These are phyloP conservation scores for Ametastegia equiseti DNA, from an alignment of 2,888 invertebrate species.

Conservation along the genomic window DNA sequence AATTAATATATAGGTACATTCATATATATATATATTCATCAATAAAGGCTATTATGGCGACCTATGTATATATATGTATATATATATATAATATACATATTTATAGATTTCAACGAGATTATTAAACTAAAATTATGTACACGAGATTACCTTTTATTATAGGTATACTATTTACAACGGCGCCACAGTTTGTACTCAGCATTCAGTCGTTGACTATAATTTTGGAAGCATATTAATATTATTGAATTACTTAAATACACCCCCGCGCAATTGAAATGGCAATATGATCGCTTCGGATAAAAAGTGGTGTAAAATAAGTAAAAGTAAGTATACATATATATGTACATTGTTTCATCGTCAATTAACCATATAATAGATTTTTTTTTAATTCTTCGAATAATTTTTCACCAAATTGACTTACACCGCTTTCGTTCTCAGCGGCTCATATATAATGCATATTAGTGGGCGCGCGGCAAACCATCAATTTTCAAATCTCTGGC, in stretches of 20 bases:
- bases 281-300: neutral
- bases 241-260: too few species aligned
- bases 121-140: constrained; percentile 22
- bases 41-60: constrained; percentile 51
- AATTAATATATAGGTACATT: constrained; percentile 45
- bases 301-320: too few species aligned
- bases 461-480: constrained; percentile 1
- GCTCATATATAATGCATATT: neutral
- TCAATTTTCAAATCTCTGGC: constrained; percentile 8
- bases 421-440: too few species aligned
- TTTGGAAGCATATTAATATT: constrained; percentile 47
- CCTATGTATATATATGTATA: constrained; percentile 42
- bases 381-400: too few species aligned
- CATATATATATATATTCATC: too few species aligned
- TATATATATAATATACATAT: constrained; percentile 42
- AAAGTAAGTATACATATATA: neutral
- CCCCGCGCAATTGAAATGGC: neutral
- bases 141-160: constrained; percentile 11
- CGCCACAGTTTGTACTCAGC: constrained; percentile 51
- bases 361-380: too few species aligned
- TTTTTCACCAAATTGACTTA: too few species aligned
- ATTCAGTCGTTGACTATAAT: constrained; percentile 50
- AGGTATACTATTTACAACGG: constrained; percentile 43
- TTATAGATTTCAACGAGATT: constrained; percentile 25
- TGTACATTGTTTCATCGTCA: too few species aligned